Base-by-base conservation (phyloP, 2,797 vertebrate genomes). In the Arctocebus calabarensis region DNA sequence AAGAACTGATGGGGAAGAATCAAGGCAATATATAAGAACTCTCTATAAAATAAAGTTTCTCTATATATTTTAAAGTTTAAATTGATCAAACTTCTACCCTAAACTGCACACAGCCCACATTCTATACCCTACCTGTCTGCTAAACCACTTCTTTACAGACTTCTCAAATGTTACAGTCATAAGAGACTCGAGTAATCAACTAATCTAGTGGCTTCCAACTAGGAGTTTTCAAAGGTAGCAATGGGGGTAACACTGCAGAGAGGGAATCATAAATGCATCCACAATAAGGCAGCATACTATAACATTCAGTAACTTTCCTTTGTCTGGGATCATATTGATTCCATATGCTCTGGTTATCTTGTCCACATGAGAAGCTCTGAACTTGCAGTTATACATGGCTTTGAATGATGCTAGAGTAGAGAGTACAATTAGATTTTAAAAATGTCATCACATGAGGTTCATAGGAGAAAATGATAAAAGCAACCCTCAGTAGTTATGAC, bases 321-420 rank as follows among this genome's bases (percentile, higher is more conserved):
- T 52, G 29, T 32, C 40, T 3, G n/a, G 66, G 57, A 79, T 61
- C 5, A 11, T 45, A 59, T n/a, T 32, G 45, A 55, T 43, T 91
- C 85, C 32, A 27, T 61, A 14, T 73, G 78, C 59, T 66, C 29
- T 52, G 57, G 62, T 59, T 52, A 66, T 57, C 37, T 45, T 66
- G 40, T 5, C 14, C 45, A 45, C 48, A 23, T 0, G 12, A 62
- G 61, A 68, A 75, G 66, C 90, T 94, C 77, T 19, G 43, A 85
- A 78, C 4, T 73, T 74, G 55, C 83, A 64, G 32, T 66, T 79
- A 93, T 57, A 75, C 32, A 8, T 57, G 82, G 27, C 22, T 88
- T 88, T 25, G 27, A 88, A 88, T 84, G 55, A 93, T 90, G 92
- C 94, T 90, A 79, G 88, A 96, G 84, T 59, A 43, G 45, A 89